Base-by-base conservation (phyloP, 1,140 invertebrate species). In the Hylaeus volcanicus region DNA sequence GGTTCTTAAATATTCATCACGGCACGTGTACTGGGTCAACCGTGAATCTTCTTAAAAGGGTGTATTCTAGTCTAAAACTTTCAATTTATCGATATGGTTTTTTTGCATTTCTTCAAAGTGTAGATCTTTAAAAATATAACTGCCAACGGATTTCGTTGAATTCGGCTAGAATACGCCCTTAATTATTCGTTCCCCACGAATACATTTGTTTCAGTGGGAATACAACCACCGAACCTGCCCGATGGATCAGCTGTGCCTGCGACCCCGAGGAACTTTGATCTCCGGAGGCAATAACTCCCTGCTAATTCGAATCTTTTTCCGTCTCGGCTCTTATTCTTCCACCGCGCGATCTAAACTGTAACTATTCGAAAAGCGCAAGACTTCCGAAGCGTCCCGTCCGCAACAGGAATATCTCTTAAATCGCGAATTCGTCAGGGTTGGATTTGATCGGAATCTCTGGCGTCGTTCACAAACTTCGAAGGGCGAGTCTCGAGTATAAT, bases 381-480 rank as follows among this genome's bases (percentile, higher is more conserved):
- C 26, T 26, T 26, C 26, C 26, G 26, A 26, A 0, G 26, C 26
- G 26, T 26, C 12, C 53, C 26, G 26, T 26, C 12, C 53, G 53
- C 12, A 3, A 14, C 53, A 14, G 53, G 26, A 14, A 6, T 11
- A 58, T 12, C 14, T 65, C 39, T 68, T 63, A 65, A 77, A 76
- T 68, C 43, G 51, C 48, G 56, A 71, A 82, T 48, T 60, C 45
- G 43, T 48, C 5, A 48, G 69, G 51, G 69, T 61, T 74, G n/a
- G 39, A 68, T 26, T 12, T 71, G 79, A 79, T 85, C 64, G 73
- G 58, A 75, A 86, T 86, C 81, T 86, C 58, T 60, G 58, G 26
- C 53, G 72, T 65, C 48, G 71, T 79, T 86, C 79, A 83, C 83
- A 81, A 86, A 79, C 86, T 73, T 86, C 72, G 53, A 75, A 43